phyloP scores from a whole-genome alignment of 2,888 invertebrate genomes.

The Ornithoptera alexandrae region DNA sequence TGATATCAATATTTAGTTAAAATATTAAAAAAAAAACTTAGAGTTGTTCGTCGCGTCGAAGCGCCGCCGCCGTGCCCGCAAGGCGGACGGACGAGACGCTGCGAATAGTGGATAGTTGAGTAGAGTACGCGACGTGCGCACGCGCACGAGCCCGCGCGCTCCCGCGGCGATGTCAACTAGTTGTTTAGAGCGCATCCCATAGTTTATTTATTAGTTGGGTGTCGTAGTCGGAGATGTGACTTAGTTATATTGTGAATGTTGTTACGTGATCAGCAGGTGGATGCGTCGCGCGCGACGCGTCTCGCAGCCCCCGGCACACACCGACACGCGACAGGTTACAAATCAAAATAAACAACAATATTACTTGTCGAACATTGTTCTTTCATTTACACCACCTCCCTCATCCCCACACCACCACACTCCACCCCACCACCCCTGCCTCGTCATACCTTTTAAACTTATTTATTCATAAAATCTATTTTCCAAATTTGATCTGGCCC shows the following conservation, averaged over 20 bases:
- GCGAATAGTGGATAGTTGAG: neutral
- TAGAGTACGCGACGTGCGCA: too few relatives aligned
- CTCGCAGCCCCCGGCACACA: constrained; percentile 2
- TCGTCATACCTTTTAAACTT: too few relatives aligned
- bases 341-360: constrained; percentile 46
- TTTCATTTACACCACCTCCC: constrained; percentile 33
- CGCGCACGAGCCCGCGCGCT: neutral
- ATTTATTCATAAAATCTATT: too few relatives aligned
- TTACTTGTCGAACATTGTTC: constrained; percentile 35
- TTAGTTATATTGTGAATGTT: constrained; percentile 5
- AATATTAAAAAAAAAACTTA: neutral
- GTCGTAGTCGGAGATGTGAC: constrained; percentile 11
- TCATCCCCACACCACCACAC: too few relatives aligned
- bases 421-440: too few relatives aligned
- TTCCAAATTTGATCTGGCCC: too few relatives aligned
- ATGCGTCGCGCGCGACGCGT: constrained; percentile 18
- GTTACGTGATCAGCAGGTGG: constrained; percentile 26
- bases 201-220: constrained; percentile 8
- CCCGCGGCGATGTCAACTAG: neutral
- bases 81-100: neutral
- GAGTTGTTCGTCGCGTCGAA: neutral
- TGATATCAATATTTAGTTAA: constrained; percentile 50
- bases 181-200: neutral
- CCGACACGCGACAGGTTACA: constrained; percentile 1
- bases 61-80: neutral